Base-by-base conservation (phyloP, 2,888 invertebrate species). In the Drosophila mettleri region DNA sequence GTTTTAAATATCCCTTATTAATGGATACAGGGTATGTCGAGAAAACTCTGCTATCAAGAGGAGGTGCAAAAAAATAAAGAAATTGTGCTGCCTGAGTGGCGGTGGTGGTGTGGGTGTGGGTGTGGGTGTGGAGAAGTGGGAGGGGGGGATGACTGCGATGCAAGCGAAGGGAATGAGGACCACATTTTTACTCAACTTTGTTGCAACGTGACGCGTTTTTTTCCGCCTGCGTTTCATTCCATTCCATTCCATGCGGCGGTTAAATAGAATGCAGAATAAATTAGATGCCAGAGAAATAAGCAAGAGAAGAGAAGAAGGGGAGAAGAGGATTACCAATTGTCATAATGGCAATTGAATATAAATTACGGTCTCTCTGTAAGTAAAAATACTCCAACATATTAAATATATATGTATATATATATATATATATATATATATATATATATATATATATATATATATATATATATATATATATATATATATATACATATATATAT, bases 331-430 rank as follows among this genome's bases (percentile, higher is more conserved):
- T 49, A 75, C 9, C 27, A 58, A 76, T 84, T 87, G 82, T 86
- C 85, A 84, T 85, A 81, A 85, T 84, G 76, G 66, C 72, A 61
- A 70, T 81, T 55, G 64, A 60, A 74, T 81, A 75, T 79, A 71
- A 80, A 78, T 78, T 85, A 67, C 61, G 62, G 64, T 66, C 67
- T 22, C 76, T 53, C 59, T 70, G 1, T 14, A 8, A 22, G 22
- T 16, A 1, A 14, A 41, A 41, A 41, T 9, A 3, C 1, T 12
- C 1, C 1, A 1, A 8, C 2, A 14, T 20, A 7, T 1, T 16
- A 0, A 36, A 36, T 16, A 16, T 16, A n/a, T 39, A 12, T 6
- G 6, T 20, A 39, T 20, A 6, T 20, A n/a, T 34, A 34, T 34
- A 34, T 34, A 34, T 20, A n/a, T 34, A 34, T 34, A 34, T 34